Evolutionary conservation across 2,113 vertebrate genomes (phyloP).

Genomic region (Hipposideros armiger): DNA sequence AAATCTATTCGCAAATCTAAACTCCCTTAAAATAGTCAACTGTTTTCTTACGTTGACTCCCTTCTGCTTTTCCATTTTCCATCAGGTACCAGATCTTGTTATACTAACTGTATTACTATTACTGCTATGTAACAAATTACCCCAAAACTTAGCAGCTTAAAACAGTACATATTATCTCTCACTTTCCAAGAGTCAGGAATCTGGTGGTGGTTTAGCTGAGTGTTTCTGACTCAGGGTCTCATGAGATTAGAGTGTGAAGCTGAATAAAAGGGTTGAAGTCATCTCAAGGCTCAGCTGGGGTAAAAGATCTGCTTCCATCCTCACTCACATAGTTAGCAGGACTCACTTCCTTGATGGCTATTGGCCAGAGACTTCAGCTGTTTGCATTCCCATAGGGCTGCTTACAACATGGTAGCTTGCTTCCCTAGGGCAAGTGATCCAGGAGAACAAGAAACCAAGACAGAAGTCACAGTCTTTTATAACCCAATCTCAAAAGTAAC

Average conservation of each 20-base stretch:
- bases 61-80: conserved; percentile 31
- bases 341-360: not conserved
- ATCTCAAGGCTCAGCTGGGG: not conserved
- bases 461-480: not conserved
- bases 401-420: not conserved
- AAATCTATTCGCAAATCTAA: conserved; percentile 8
- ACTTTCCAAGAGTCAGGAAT: conserved; percentile 19
- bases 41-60: not conserved
- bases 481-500: not conserved
- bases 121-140: not conserved
- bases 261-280: not conserved
- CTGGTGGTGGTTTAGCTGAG: not conserved
- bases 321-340: not conserved
- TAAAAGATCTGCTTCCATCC: not conserved
- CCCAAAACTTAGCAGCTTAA: conserved; percentile 28
- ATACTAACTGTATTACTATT: not conserved
- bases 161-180: not conserved
- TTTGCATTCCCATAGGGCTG: not conserved
- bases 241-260: not conserved
- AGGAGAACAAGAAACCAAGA: not conserved
- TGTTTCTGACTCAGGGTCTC: not conserved
- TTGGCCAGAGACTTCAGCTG: not conserved
- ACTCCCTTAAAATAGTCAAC: conserved; percentile 12
- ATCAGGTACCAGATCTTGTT: conserved; percentile 26
- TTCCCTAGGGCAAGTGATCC: not conserved